Evolutionary conservation across 2,888 invertebrate species (phyloP), one percentile per base, ranked within the genome.

Genomic region (Eretmocerus hayati): DNA sequence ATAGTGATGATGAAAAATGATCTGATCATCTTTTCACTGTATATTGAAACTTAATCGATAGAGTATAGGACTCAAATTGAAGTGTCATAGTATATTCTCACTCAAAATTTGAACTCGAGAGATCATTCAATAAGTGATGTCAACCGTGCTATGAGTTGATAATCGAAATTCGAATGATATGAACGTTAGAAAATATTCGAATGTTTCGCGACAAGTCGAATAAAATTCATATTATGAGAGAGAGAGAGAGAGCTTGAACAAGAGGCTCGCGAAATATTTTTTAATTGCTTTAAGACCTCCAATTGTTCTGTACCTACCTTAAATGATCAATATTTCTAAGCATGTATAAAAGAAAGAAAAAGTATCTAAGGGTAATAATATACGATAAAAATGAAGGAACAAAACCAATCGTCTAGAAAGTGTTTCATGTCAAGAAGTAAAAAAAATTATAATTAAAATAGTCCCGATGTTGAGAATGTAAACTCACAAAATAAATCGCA

Each of bases 231-330:
- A 30, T 30, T 30, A 30, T 30, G 13, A 30, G 30, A 9, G 13
- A 30, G 58, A 63, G 57, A 58, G 63, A 67, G 62, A 65, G 65
- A 68, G 67, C 64, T 66, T 60, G 65, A 60, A 61, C 61, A 59
- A 47, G 53, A 55, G 65, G 63, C 64, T 64, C 61, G 54, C 59
- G 58, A 65, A 61, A 65, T 69, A 67, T 66, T 68, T 69, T 68
- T 68, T 66, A 64, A 67, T 64, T 62, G 59, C 62, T 66, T 64
- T 60, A 54, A 61, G 58, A 58, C 59, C 59, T 59, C 59, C 57
- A 56, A 61, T 60, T 63, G 61, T 62, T 64, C 62, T 64, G 59
- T 58, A 58, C 61, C 48, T 46, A 48, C 57, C 54, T 54, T 55
- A 60, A 58, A 59, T 54, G 53, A 56, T 60, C 57, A 57, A 54